phyloP scores from a whole-genome alignment of 2,113 vertebrate genomes.

The Rhinichthys klamathensis region DNA sequence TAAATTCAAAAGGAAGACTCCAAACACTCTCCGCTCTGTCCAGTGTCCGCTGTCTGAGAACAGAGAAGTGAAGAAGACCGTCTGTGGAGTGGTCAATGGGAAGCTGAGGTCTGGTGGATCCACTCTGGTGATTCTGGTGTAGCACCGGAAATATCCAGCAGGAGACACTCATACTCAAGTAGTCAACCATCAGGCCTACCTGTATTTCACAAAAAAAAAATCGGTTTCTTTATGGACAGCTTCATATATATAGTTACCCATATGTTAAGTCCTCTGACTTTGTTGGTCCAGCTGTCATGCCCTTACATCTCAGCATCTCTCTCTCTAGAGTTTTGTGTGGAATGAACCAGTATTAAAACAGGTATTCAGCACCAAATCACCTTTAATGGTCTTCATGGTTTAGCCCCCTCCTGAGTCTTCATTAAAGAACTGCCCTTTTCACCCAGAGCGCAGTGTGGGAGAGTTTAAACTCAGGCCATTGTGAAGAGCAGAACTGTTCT shows the following conservation, averaged over 20 bases:
- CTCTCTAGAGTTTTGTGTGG: background rate
- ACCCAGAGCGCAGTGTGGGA: background rate
- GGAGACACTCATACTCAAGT: conserved; percentile 2
- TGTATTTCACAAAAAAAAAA: background rate
- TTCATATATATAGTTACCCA: background rate
- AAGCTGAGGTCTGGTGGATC: background rate
- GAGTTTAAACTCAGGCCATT: conserved; percentile 12
- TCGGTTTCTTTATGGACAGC: background rate
- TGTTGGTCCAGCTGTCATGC: background rate
- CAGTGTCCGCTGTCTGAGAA: background rate
- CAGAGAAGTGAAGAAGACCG: background rate
- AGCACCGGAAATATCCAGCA: background rate
- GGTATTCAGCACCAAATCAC: background rate
- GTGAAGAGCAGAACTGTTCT: background rate
- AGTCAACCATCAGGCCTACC: background rate
- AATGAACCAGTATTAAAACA: conserved; percentile 5
- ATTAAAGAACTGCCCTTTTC: conserved; percentile 20
- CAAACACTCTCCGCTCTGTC: conserved; percentile 67
- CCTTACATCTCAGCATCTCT: background rate
- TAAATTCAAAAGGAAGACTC: conserved; percentile 82
- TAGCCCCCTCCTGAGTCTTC: conserved; percentile 26
- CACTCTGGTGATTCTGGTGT: background rate
- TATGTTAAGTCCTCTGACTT: background rate
- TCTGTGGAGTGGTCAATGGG: background rate
- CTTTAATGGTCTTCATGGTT: conserved; percentile 6